Evolutionary conservation across 2,113 vertebrate species (phyloP), one percentile per base, ranked within the genome.

Genomic region (Pachypanchax playfairii): DNA sequence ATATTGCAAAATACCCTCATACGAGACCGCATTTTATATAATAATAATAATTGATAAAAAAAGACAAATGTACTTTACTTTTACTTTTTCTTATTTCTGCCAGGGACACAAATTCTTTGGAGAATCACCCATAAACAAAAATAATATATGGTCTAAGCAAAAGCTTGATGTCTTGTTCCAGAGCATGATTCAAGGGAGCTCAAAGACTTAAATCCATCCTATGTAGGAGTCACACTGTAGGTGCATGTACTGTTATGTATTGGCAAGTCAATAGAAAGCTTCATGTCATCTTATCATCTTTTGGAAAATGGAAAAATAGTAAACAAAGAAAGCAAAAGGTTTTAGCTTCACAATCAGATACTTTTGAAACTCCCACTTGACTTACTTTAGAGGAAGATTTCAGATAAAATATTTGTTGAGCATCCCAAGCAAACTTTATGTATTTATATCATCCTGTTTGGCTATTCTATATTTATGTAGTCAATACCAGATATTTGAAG

Each of bases 161-260:
- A 42, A 49, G 22, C 11, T 38, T 42, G 6, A 12, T 20, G n/a
- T 46, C 17, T n/a, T n/a, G n/a, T n/a, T n/a, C n/a, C n/a, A n/a
- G n/a, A n/a, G n/a, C n/a, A n/a, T 49, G 44, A 53, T 73, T 66
- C 4, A 39, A 53, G 49, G 31, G 21, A 69, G 35, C 29, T 22
- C 10, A 20, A 20, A 80, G 33, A 46, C 55, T 18, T 18, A 41
- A 64, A 78, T 75, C 70, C 54, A 78, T 80, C 55, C 18, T 18
- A 20, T 48, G 71, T 76, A 58, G 74, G 80, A 75, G 65, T 73
- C 21, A 13, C 25, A 42, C 38, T 18, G 43, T 44, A 47, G 25
- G 48, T 66, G 38, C 43, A 62, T 24, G 33, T 14, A 33, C 26
- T 8, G 28, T 48, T n/a, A n/a, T n/a, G n/a, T n/a, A n/a, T n/a